Evolutionary conservation across 2,113 vertebrate species (phyloP), one percentile per base, ranked within the genome.

Genomic region (Fregetta grallaria): DNA sequence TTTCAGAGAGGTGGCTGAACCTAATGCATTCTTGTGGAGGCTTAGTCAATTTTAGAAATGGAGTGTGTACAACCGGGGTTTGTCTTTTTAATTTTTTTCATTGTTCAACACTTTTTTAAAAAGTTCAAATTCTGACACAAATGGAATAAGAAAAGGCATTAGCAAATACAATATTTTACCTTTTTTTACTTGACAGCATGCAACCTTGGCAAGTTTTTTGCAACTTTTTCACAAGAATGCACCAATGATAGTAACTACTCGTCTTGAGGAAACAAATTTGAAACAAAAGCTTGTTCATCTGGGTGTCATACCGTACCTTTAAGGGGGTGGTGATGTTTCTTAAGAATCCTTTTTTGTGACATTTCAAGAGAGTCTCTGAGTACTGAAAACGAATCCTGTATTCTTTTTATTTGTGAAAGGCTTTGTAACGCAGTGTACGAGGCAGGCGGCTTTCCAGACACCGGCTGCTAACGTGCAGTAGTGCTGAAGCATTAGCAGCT

Each of bases 401-500:
- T 67, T 67, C 4, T 11, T 65, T 42, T 53, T 58, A 15, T 49
- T 45, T 70, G 27, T 29, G 53, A 49, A 73, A 58, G 42, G 23
- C 17, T 12, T 44, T 4, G 7, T n/a, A 42, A 29, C 0, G 1
- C 7, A 22, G 11, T 0, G 3, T 23, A 34, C 73, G 40, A 68
- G 67, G 61, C 55, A 44, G 32, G 47, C 1, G 3, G 27, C 34
- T 55, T 81, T 85, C 52, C 45, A 42, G 40, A 20, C 26, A 32
- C 44, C 1, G 7, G 53, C 79, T 86, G 75, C 82, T 78, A 3
- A 34, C 1, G 1, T 2, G 3, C 29, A 12, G 50, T 18, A 68
- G 21, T 75, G 84, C 70, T 22, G 34, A 49, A 82, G 56, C 71
- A 36, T 75, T 72, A 73, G 23, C 55, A 71, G 38, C 21, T 26